Conservation (phyloP, 2,113 vertebrate genomes). For the Istiophorus platypterus region DNA sequence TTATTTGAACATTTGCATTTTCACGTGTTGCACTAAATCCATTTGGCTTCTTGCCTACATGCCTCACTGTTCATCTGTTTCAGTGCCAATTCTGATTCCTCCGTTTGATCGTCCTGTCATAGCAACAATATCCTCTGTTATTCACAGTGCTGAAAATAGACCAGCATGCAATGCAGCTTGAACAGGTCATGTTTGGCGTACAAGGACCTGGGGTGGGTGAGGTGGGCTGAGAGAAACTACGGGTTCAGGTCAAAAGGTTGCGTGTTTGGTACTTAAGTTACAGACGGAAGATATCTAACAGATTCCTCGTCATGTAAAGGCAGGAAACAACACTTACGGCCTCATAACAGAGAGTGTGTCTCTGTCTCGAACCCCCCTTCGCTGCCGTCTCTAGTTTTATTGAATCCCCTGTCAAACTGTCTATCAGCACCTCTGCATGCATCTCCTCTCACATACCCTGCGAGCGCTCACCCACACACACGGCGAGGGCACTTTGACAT, state of each 20-base stretch:
- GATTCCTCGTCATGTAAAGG: neutral
- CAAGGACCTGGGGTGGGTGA: no score
- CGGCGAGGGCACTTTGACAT: slow-evolving; percentile 48
- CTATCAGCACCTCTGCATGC: slow-evolving; percentile 28
- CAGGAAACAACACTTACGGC: neutral
- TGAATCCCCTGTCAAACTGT: neutral
- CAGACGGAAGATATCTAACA: neutral
- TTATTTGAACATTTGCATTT: no score
- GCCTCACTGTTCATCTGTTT: neutral
- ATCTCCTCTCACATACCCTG: slow-evolving; percentile 29
- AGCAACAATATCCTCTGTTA: neutral
- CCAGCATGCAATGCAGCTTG: slow-evolving; percentile 9
- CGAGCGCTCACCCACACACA: slow-evolving; percentile 31
- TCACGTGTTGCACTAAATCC: neutral
- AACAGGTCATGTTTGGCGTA: neutral
- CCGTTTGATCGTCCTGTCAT: neutral
- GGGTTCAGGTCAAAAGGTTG: neutral
- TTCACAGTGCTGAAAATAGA: neutral
- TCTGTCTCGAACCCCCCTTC: no score
- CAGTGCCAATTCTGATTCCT: neutral
- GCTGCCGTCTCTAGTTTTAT: neutral
- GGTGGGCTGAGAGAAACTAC: no score
- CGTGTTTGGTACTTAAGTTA: neutral
- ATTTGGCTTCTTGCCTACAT: neutral
- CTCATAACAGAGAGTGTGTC: neutral